Evolutionary conservation across 2,888 invertebrate species (phyloP), one percentile per base, ranked within the genome.

Genomic region (Zelleria hepariella): DNA sequence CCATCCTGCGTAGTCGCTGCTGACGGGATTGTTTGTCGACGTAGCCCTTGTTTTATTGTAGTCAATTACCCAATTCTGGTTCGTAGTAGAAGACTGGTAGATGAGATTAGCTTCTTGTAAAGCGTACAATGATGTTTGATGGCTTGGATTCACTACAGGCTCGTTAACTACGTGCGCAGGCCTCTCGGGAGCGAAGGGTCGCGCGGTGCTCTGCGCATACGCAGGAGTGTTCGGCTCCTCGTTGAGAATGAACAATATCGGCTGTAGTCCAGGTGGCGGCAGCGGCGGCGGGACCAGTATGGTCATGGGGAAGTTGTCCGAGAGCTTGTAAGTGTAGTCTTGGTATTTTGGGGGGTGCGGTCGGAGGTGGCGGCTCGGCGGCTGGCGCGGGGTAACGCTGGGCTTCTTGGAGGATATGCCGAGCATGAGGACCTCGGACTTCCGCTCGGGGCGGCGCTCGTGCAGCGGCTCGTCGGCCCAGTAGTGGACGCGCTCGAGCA

Each of bases 401-500:
- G 93, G 92, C 69, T 92, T 92, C 62, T 93, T 91, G 0, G 93
- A 93, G 1, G 93, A 91, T 0, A 93, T 91, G 0, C 94, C 94
- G 1, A 94, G 81, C 55, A 94, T 89, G 10, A 94, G 82, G 23
- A 94, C 92, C 77, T 94, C 94, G 2, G 92, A 91, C 73, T 93
- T 93, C 69, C 92, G 92, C 64, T 90, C 89, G 15, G 83, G 87
- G 62, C 78, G 77, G 61, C 81, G 70, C 63, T 93, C 92, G 0
- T 91, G 82, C 66, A 92, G 90, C 65, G 89, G 90, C 0, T 93
- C 91, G 53, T 93, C 93, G 21, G 93, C 91, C 95, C 95, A 95
- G 72, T 95, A 95, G 67, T 94, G 94, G 2, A 95, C 95, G 42
- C 92, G 86, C 64, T 95, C 94, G 48, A 95, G 78, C 2, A 94